Conservation (phyloP, 2,113 vertebrate genomes). For the Lontra canadensis region DNA sequence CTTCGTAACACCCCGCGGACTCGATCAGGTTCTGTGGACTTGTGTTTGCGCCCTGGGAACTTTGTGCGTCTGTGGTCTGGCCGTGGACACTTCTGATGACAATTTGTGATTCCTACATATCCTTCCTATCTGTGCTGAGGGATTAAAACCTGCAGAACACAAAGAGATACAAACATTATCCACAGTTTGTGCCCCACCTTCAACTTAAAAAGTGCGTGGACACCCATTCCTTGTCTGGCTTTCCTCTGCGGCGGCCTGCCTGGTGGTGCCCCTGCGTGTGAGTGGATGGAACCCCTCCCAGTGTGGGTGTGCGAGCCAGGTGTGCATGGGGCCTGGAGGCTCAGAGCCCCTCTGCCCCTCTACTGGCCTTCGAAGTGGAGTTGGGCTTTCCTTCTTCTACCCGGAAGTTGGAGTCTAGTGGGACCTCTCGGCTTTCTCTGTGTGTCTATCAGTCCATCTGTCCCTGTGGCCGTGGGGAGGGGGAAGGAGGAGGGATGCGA, state of each 20-base stretch:
- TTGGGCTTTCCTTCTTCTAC: neutral
- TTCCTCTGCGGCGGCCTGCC: neutral
- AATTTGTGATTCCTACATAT: neutral
- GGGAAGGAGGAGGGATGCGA: neutral
- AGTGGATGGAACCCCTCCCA: neutral
- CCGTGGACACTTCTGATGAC: neutral
- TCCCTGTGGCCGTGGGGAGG: too few species aligned
- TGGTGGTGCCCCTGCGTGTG: neutral
- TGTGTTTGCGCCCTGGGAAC: slow-evolving; percentile 30
- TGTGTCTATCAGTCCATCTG: too few species aligned
- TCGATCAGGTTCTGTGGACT: slow-evolving; percentile 23
- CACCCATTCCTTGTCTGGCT: fast-evolving
- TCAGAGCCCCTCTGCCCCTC: neutral
- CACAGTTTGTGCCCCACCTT: neutral
- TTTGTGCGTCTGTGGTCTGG: neutral
- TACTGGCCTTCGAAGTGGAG: neutral
- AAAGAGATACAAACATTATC: neutral
- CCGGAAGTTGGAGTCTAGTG: neutral
- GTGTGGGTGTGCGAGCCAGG: fast-evolving
- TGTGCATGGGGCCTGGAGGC: neutral
- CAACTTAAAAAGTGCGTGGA: neutral
- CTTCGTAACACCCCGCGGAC: neutral
- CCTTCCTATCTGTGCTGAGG: neutral
- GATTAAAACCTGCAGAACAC: neutral
- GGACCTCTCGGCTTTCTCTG: too few species aligned